Conservation (phyloP, 2,797 vertebrate genomes). For the Danio kyathit region DNA sequence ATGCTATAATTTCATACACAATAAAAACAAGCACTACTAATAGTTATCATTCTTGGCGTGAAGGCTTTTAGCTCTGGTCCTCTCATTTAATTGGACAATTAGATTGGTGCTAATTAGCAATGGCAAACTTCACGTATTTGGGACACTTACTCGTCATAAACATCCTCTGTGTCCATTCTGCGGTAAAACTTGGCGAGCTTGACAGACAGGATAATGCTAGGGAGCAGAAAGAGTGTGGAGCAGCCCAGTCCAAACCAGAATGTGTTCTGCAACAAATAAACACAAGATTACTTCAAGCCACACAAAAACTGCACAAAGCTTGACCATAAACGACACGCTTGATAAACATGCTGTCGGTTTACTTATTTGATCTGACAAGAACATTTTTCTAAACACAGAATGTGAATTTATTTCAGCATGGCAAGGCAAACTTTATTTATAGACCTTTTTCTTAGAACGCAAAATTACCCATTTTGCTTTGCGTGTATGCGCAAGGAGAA, state of each 20-base stretch:
- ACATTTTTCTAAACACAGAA: conserved; percentile 4
- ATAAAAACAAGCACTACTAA: too few species aligned
- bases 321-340: not conserved
- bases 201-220: conserved; percentile 91
- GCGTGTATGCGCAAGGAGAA: too few species aligned
- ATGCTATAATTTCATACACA: too few species aligned
- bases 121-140: not conserved
- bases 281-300: conserved; percentile 1
- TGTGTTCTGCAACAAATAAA: conserved; percentile 83
- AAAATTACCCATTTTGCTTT: too few species aligned
- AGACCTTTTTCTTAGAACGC: too few species aligned
- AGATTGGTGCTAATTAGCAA: not conserved
- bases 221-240: conserved; percentile 87
- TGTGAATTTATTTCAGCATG: too few species aligned
- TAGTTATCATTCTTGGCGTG: too few species aligned
- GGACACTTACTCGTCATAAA: conserved; percentile 94
- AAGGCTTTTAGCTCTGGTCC: not conserved
- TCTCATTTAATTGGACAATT: not conserved
- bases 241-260: conserved; percentile 97
- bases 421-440: too few species aligned
- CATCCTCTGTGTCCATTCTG: conserved; percentile 97
- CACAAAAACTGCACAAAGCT: not conserved
- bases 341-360: not conserved
- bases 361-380: not conserved
- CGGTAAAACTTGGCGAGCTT: conserved; percentile 96